phyloP scores from a whole-genome alignment of 2,797 vertebrate species.

The Pangasius macronema region DNA sequence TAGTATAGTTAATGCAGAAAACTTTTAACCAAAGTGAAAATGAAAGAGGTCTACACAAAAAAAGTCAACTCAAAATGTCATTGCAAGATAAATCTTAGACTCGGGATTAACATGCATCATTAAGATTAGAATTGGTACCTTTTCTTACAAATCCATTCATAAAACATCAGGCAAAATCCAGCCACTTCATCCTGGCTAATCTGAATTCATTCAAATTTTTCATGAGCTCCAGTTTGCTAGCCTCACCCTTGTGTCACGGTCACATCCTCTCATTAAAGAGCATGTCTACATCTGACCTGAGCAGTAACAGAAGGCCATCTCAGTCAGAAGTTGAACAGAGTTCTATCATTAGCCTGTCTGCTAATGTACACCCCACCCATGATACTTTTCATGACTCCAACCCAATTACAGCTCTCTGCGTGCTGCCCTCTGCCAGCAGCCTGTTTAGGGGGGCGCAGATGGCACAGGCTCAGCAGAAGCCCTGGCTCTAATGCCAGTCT shows the following conservation, averaged over 20 bases:
- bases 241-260: conserved; percentile 16
- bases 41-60: not conserved
- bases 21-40: not conserved
- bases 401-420: conserved; percentile 58
- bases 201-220: conserved; percentile 9
- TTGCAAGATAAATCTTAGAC: not conserved
- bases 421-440: conserved; percentile 55
- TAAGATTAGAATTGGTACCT: not conserved
- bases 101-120: not conserved
- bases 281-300: conserved; percentile 45
- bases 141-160: not conserved
- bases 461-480: conserved; percentile 53
- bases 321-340: conserved; percentile 44
- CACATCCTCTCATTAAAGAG: conserved; percentile 29
- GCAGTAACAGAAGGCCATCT: conserved; percentile 45
- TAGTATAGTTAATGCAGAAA: too few relatives aligned
- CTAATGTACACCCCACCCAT: conserved; percentile 40
- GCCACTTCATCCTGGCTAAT: not conserved
- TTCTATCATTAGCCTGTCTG: conserved; percentile 53
- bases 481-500: conserved; percentile 48
- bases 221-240: conserved; percentile 1
- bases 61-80: not conserved
- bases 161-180: not conserved
- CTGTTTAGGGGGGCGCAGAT: conserved; percentile 54
- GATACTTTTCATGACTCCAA: conserved; percentile 48